Evolutionary conservation across 2,888 invertebrate genomes (phyloP), one percentile per base, ranked within the genome.

Genomic region (Lamellibrachia columna): DNA sequence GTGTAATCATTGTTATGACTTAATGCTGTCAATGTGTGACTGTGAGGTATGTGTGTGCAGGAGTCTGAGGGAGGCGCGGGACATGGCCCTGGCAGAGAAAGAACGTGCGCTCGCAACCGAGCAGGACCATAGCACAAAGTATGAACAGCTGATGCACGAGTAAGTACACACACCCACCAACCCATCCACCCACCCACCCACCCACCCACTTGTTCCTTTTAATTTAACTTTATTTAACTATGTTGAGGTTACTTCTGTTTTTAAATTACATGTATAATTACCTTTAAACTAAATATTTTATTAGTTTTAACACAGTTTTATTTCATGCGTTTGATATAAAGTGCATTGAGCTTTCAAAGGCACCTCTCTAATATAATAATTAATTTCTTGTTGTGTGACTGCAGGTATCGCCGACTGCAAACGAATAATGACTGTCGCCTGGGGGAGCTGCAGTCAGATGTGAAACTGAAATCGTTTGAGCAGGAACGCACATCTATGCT

Each of bases 391-490:
- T 4, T 60, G 22, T 93, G 7, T 91, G 75, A 90, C 92, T 93
- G 52, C 93, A 96, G 96, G 92, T 95, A 95, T 92, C 95, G 96
- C 28, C 95, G 95, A 92, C 93, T 95, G 52, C 96, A 96, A 94
- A 93, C 95, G 52, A 94, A 94, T 91, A 95, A 95, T 40, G 96
- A 96, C 92, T 95, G 94, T 52, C 94, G 95, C 60, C 93, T 96
- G 40, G 94, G 95, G 40, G 96, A 96, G 92, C 92, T 96, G n/a
- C 95, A 95, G 92, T 96, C 95, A 93, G 96, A 96, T 58, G 93
- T 96, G 90, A 96, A 96, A 93, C 92, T 97, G 93, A 96, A 96
- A 93, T 94, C 95, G n/a, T 96, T 96, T 94, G 96, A 96, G 93
- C 92, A 95, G 9, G 96, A 96, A 93, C 94, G 96, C 91, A 94